Conservation (phyloP, 2,888 invertebrate genomes). For the Pristionchus fissidentatus region DNA sequence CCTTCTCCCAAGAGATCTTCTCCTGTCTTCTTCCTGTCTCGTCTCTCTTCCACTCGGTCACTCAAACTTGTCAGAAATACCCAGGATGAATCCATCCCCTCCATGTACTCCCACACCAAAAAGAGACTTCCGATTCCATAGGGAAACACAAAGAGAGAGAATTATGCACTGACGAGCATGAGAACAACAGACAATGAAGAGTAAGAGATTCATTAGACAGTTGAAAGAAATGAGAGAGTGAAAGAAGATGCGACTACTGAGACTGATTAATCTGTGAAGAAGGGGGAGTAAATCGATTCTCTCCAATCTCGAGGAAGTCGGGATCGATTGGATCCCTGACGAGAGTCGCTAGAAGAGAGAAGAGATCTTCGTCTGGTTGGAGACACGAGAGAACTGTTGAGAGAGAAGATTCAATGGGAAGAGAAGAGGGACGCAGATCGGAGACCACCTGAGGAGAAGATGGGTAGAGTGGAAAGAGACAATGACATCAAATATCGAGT, state of each 20-base stretch:
- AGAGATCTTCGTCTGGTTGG: background rate
- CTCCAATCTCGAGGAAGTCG: background rate
- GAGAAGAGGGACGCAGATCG: background rate
- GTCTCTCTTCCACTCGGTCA: constrained; percentile 5
- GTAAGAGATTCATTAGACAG: too few species aligned
- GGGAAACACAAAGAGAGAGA: background rate
- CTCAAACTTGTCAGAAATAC: constrained; percentile 18
- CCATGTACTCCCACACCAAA: background rate
- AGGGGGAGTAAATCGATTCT: background rate
- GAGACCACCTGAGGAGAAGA: background rate
- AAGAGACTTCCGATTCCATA: background rate
- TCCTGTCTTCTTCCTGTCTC: constrained; percentile 28
- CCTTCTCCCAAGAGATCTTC: constrained; percentile 41
- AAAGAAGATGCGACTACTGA: background rate
- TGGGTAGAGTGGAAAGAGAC: too few species aligned
- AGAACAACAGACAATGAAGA: too few species aligned
- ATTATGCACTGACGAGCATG: too few species aligned
- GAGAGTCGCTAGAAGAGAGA: background rate
- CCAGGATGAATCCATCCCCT: constrained; percentile 16
- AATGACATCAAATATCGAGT: too few species aligned
- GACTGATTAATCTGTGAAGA: background rate
- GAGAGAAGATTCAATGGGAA: background rate
- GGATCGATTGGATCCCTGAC: background rate
- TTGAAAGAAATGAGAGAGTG: too few species aligned
- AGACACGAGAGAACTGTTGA: background rate